Evolutionary conservation across 2,797 vertebrate species (phyloP), one percentile per base, ranked within the genome.

Genomic region (Hydrocynus forskahlii): DNA sequence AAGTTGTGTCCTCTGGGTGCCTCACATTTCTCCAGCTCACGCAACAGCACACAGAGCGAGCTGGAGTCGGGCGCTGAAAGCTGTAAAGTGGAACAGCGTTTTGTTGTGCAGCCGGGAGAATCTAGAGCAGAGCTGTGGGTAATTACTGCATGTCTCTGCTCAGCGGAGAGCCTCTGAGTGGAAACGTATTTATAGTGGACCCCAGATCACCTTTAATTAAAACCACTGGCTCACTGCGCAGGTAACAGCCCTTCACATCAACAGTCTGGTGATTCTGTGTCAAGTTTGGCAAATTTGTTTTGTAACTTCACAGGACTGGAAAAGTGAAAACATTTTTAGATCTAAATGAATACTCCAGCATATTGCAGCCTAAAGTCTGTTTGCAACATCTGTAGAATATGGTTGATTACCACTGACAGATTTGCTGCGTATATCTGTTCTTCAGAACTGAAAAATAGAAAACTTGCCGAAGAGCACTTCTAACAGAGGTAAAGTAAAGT

Each of bases 171-270:
- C 21, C 62, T 69, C 17, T 59, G 50, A 25, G 52, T 57, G 35
- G n/a, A 70, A 60, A 59, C 40, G 21, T 55, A 64, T 75, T 73
- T 72, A 67, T 43, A 73, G 59, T 48, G 38, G 63, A 70, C 79
- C 35, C 14, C 70, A 76, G 67, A 84, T 14, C 17, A 23, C n/a
- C 67, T 77, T 72, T 70, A 76, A 81, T 83, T 83, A 81, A 68
- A 86, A 25, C n/a, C 1, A 55, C 21, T 63, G 29, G 64, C n/a
- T 70, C 68, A 4, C 19, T 71, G 68, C 0, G 40, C 60, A 57
- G 75, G 72, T 43, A 66, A 64, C 16, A 14, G 7, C 43, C 48
- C 69, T 73, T 71, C 45, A 80, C n/a, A 62, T 81, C 17, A 79
- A 81, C 72, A 16, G 21, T 38, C 16, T 50, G 23, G 4, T 45